phyloP scores from a whole-genome alignment of 30 jellyfish, hydroid and myxozoan genomes.

The Turritopsis rubra region DNA sequence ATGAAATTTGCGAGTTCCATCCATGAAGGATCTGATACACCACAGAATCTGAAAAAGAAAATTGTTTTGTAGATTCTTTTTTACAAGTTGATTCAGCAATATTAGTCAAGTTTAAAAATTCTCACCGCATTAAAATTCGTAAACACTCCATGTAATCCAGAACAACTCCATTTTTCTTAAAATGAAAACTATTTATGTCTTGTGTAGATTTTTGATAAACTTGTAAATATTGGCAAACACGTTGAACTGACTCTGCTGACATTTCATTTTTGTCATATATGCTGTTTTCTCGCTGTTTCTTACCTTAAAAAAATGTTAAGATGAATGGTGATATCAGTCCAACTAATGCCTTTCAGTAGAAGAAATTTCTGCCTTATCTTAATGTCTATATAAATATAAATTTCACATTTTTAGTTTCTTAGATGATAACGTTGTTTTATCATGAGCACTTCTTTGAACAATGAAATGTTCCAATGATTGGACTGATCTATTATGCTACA shows the following conservation, averaged over 20 bases:
- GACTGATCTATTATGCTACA: too few relatives aligned
- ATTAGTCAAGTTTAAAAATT: background rate
- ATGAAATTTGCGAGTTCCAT: constrained; percentile 46
- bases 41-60: constrained; percentile 31
- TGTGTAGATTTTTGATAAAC: constrained; percentile 17
- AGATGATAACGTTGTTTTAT: too few relatives aligned
- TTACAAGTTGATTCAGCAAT: background rate
- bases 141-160: background rate
- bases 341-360: too few relatives aligned
- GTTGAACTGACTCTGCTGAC: constrained; percentile 1
- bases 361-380: too few relatives aligned
- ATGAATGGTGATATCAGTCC: too few relatives aligned
- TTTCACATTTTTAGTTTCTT: too few relatives aligned
- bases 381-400: too few relatives aligned
- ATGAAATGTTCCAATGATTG: too few relatives aligned
- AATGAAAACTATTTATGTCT: background rate
- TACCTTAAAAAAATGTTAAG: background rate
- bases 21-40: constrained; percentile 57
- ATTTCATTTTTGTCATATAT: background rate
- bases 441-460: too few relatives aligned
- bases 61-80: background rate
- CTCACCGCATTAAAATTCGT: background rate
- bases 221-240: constrained; percentile 25
- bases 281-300: background rate
- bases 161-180: background rate